These are phyloP conservation scores for Poecile atricapillus DNA, from an alignment of 2,113 vertebrate genomes.

Conservation along the genomic window DNA sequence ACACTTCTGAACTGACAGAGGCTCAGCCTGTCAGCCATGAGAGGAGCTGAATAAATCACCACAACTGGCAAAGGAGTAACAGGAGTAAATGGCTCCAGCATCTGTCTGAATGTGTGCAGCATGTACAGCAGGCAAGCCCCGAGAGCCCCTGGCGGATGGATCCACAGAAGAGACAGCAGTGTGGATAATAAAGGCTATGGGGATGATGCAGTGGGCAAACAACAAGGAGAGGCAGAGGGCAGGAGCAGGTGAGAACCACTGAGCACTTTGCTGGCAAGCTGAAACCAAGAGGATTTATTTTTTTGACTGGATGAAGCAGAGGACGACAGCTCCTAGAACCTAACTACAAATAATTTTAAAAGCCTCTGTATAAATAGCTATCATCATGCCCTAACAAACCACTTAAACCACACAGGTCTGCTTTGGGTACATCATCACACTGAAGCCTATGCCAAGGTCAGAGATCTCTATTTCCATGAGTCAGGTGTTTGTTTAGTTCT, in stretches of 20 bases:
- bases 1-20: neutral
- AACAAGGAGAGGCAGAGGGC: neutral
- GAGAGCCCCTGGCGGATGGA: neutral
- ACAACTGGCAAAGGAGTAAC: neutral
- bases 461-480: neutral
- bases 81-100: neutral
- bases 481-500: neutral
- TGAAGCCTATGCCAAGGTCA: rapidly evolving
- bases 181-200: neutral
- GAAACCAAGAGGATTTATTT: neutral
- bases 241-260: neutral
- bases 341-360: neutral
- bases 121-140: neutral
- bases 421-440: neutral
- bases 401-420: neutral
- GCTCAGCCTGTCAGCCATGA: rapidly evolving
- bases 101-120: neutral
- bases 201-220: neutral
- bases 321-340: neutral
- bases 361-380: neutral
- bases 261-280: neutral
- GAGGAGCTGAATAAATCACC: neutral
- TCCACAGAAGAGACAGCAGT: neutral
- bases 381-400: neutral
- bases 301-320: neutral